Evolutionary conservation across 2,797 vertebrate species (phyloP), one percentile per base, ranked within the genome.

Genomic region (Sebastes umbrosus): DNA sequence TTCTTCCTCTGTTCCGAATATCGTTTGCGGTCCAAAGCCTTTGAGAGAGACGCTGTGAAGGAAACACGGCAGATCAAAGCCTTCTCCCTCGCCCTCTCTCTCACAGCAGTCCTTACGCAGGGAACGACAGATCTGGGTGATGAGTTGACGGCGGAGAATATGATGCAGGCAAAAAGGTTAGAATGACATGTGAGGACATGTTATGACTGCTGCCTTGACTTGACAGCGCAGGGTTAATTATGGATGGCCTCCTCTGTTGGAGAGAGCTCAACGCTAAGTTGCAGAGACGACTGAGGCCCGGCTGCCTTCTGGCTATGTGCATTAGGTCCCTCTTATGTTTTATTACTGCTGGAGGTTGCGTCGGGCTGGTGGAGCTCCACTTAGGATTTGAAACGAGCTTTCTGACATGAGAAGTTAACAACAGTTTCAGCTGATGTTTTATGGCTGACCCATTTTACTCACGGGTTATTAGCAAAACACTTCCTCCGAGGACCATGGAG

Each of bases 201-300:
- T 89, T 88, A 69, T 84, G 90, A 89, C 86, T 87, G 84, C 86
- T 81, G 87, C 85, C 83, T 84, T 82, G 86, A 93, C 85, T 86
- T 86, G 91, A 92, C 92, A 90, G 88, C 20, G 77, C 65, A 31
- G 84, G 91, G 90, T 94, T 94, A 93, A 96, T 95, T 94, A 94
- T 94, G 90, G 74, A 92, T 92, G 92, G 88, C 88, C 93, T 88
- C 74, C 77, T 88, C 83, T 84, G 84, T 82, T 85, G 79, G 85
- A 18, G 20, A 80, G 73, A 75, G 46, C 86, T 84, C 76, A 73
- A 78, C 84, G 39, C 83, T 85, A 85, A 93, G 85, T 79, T 74
- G 54, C 81, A 84, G 80, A 79, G 84, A 91, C 73, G 83, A 80
- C 75, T 32, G 75, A 81, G 68, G 76, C 79, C 72, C 24, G 7